Conservation (phyloP, 1,140 invertebrate species). For the Anastrepha ludens region DNA sequence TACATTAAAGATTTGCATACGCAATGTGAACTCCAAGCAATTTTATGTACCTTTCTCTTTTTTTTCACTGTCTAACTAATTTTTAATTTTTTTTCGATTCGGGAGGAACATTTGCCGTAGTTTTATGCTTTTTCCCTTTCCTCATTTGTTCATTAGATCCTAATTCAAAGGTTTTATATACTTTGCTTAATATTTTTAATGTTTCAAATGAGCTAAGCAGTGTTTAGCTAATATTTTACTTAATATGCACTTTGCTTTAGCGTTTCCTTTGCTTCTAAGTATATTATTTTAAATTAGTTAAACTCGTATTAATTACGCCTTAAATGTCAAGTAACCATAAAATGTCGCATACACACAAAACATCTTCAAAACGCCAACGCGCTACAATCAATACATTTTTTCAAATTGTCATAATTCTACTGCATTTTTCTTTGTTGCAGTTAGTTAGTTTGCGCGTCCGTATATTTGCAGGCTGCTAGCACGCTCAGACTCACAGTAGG, state of each 20-base stretch:
- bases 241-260: conserved; percentile 56
- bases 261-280: conserved; percentile 43
- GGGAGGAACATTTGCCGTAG: conserved; percentile 48
- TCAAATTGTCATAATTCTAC: conserved; percentile 45
- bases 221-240: conserved; percentile 65
- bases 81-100: neutral
- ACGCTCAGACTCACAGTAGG: conserved; percentile 71
- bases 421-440: conserved; percentile 51
- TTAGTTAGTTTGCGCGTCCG: conserved; percentile 52
- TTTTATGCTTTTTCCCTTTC: conserved; percentile 36
- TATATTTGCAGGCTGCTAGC: conserved; percentile 60
- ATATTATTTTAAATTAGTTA: conserved; percentile 56
- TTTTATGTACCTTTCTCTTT: neutral
- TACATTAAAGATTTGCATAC: neutral
- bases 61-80: conserved; percentile 28
- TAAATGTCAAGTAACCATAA: conserved; percentile 71
- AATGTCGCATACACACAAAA: conserved; percentile 63
- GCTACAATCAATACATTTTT: conserved; percentile 44
- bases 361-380: conserved; percentile 16
- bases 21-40: neutral
- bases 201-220: conserved; percentile 26
- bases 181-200: neutral
- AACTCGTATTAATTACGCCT: conserved; percentile 49
- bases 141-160: conserved; percentile 4
- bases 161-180: conserved; percentile 19